Percentiles rank a stretch among this genome's conserved stretches.
Conservation (phyloP, 2,797 vertebrate species). For the Sebastes baramenuke region DNA sequence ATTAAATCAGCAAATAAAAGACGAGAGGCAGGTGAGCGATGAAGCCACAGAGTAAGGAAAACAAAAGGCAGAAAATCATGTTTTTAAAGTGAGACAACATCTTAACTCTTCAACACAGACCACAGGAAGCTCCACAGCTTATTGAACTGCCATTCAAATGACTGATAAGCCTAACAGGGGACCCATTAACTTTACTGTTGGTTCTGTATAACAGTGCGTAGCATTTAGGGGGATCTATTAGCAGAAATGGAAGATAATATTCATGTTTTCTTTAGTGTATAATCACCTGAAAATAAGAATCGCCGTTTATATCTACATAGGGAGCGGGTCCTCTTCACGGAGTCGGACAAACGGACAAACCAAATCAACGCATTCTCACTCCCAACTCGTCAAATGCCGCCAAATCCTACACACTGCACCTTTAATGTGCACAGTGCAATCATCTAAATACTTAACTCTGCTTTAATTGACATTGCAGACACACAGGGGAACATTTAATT, state of each 20-base stretch:
- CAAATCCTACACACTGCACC: background rate
- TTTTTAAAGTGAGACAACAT: background rate
- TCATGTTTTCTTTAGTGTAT: background rate
- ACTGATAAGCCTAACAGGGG: background rate
- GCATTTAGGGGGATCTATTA: background rate
- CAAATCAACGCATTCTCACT: too few species aligned
- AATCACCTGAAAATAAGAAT: too few species aligned
- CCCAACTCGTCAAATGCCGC: background rate
- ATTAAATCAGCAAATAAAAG: background rate
- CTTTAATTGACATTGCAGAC: background rate
- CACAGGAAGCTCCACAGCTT: conserved; percentile 5
- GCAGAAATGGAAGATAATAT: background rate
- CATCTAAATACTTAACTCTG: background rate
- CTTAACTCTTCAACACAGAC: conserved; percentile 10
- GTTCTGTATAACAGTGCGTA: background rate
- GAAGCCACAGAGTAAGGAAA: conserved; percentile 22
- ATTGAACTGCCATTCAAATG: background rate
- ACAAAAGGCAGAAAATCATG: conserved; percentile 10
- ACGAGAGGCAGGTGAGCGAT: conserved; percentile 18
- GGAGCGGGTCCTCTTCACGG: too few species aligned
- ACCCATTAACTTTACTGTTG: background rate
- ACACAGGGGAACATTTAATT: background rate
- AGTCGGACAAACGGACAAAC: too few species aligned
- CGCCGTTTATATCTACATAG: too few species aligned
- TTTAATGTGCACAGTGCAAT: background rate